Evolutionary conservation across 1,140 invertebrate species (phyloP).

Genomic region (Drosophila willistoni): DNA sequence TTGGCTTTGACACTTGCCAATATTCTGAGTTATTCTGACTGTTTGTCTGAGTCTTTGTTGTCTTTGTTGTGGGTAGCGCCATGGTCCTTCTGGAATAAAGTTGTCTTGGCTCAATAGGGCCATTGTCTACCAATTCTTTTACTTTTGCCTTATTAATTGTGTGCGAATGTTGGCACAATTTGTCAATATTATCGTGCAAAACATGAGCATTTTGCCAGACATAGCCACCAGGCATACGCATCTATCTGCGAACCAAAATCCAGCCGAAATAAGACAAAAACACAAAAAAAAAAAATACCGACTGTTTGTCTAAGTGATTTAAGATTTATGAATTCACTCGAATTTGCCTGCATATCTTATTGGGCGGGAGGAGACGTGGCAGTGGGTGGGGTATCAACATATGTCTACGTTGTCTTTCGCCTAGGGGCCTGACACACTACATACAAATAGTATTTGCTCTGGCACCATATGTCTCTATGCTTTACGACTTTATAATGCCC

Average conservation of each 20-base stretch:
- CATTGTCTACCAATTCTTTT: constrained; percentile 26
- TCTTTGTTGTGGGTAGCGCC: constrained; percentile 48
- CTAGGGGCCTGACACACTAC: constrained; percentile 51
- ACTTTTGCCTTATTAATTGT: constrained; percentile 73
- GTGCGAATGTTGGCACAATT: constrained; percentile 82
- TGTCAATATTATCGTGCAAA: constrained; percentile 79
- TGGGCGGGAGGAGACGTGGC: constrained; percentile 31
- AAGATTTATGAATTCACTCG: constrained; percentile 74
- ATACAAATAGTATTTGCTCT: constrained; percentile 57
- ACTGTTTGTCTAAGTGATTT: constrained; percentile 73
- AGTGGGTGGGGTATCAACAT: background rate
- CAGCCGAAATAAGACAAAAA: background rate
- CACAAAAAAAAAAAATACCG: background rate
- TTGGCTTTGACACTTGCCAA: constrained; percentile 41
- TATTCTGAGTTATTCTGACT: constrained; percentile 29
- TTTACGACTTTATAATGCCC: constrained; percentile 74
- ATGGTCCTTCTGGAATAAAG: constrained; percentile 61
- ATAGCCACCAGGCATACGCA: constrained; percentile 22
- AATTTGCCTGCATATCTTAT: constrained; percentile 70
- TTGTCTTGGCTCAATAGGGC: constrained; percentile 64
- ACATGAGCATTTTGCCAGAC: constrained; percentile 67
- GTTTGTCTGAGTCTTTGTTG: constrained; percentile 1
- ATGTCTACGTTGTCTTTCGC: constrained; percentile 28
- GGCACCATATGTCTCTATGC: constrained; percentile 33
- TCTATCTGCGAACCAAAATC: constrained; percentile 18